Base-by-base conservation (phyloP, 1,140 invertebrate species). In the Sycobia sp. region DNA sequence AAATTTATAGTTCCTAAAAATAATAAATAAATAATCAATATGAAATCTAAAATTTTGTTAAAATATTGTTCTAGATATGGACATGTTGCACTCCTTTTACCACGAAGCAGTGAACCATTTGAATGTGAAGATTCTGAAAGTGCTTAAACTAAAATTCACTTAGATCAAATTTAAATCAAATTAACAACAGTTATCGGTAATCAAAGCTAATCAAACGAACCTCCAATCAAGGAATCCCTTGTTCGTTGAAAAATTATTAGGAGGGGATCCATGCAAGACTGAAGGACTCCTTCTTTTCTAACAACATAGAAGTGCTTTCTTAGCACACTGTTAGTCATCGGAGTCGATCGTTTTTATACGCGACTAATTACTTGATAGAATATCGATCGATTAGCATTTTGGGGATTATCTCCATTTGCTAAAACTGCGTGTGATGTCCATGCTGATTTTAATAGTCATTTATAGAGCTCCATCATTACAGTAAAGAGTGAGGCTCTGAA, bases 51-150 rank as follows among this genome's bases (percentile, higher is more conserved):
- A 27, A 16, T 50, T 18, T 50, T 43, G 14, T 29, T 43, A 27
- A 14, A 16, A 34, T 47, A 51, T 47, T n/a, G 1, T 20, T 65
- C 63, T 41, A 80, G 78, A 56, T 82, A 80, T 59, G 71, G 71
- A 32, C 76, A 82, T 63, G 80, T 82, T 27, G 72, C 80, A 47
- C 63, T 80, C 23, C 62, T 81, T 10, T 66, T 80, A 47, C 80
- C 80, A 55, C 70, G 78, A 67, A 75, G 69, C 58, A 76, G 72
- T 29, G 73, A 79, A 54, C 66, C 73, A 41, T 69, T 79, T 32
- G 67, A 68, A 7, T 76, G 80, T 38, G 79, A 81, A 41, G 77
- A 79, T 64, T 73, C 71, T 4, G 76, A 78, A 64, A 75, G 73
- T 50, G 67, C 73, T 41, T 82, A 78, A 59, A 51, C n/a, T 23